These are phyloP conservation scores for Trissoscelio sp. DNA, from an alignment of 2,888 invertebrate species.

Conservation along the genomic window DNA sequence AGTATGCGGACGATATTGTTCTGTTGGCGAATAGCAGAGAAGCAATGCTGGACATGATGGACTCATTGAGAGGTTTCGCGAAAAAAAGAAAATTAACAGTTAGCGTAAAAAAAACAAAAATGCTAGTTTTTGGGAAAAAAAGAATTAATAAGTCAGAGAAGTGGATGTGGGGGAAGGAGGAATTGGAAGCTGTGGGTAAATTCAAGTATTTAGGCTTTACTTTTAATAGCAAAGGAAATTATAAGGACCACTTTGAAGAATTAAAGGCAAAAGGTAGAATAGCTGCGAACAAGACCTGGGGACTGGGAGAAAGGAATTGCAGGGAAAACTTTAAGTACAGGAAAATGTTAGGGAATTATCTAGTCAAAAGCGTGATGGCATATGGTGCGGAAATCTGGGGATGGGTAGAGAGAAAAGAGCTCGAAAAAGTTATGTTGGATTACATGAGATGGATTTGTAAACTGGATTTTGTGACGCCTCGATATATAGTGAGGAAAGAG, in stretches of 20 bases:
- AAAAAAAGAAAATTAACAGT: background rate
- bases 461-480: background rate
- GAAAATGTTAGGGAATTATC: background rate
- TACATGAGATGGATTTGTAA: constrained; percentile 10
- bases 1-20: background rate
- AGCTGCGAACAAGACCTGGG: constrained; percentile 1
- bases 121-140: background rate
- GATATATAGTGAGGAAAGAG: constrained; percentile 2
- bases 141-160: background rate
- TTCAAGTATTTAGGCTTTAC: background rate
- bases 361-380: background rate
- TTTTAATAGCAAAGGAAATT: background rate
- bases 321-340: constrained; percentile 1
- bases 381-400: background rate
- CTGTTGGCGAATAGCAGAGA: background rate
- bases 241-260: background rate
- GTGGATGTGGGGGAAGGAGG: background rate
- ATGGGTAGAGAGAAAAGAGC: background rate
- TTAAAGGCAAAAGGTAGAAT: background rate
- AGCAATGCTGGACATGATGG: background rate
- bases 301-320: background rate
- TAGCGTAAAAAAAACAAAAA: too few relatives aligned
- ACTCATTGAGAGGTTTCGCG: background rate
- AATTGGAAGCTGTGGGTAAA: background rate
- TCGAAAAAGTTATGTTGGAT: background rate